Evolutionary conservation across 2,888 invertebrate genomes (phyloP).

Genomic region (Nemurella pictetii): DNA sequence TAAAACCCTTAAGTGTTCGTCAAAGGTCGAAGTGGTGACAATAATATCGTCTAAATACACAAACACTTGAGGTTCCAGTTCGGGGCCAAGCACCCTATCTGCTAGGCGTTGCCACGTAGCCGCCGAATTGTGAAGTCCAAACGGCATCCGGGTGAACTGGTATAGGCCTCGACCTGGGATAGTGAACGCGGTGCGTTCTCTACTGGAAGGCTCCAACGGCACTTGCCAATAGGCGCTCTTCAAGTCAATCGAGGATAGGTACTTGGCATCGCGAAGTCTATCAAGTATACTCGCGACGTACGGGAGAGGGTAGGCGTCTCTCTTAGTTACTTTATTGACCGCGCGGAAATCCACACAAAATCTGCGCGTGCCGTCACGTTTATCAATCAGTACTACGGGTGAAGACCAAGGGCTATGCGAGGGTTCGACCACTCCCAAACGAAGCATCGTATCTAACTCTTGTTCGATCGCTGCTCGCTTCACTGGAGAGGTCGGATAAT

Average conservation of each 20-base stretch:
- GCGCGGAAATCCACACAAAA: conserved; percentile 47
- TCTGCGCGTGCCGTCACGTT: conserved; percentile 44
- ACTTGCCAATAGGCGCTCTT: conserved; percentile 47
- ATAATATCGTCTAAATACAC: conserved; percentile 46
- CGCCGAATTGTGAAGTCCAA: conserved; percentile 45
- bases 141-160: conserved; percentile 56
- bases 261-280: conserved; percentile 45
- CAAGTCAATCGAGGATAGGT: conserved; percentile 47
- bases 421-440: conserved; percentile 47
- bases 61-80: conserved; percentile 43
- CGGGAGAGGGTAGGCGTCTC: conserved; percentile 47
- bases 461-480: conserved; percentile 35
- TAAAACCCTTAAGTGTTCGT: conserved; percentile 35
- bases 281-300: conserved; percentile 46
- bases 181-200: conserved; percentile 46
- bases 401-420: conserved; percentile 45
- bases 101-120: conserved; percentile 43
- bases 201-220: conserved; percentile 41
- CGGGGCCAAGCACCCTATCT: conserved; percentile 43
- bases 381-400: conserved; percentile 46
- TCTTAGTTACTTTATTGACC: conserved; percentile 46
- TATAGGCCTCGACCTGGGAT: conserved; percentile 45
- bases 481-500: conserved; percentile 39
- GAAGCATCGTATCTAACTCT: conserved; percentile 48
- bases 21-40: conserved; percentile 33